Percentiles rank a stretch among this genome's conserved stretches.
phyloP scores from a whole-genome alignment of 2,797 vertebrate genomes.

The Rhinophrynus dorsalis region DNA sequence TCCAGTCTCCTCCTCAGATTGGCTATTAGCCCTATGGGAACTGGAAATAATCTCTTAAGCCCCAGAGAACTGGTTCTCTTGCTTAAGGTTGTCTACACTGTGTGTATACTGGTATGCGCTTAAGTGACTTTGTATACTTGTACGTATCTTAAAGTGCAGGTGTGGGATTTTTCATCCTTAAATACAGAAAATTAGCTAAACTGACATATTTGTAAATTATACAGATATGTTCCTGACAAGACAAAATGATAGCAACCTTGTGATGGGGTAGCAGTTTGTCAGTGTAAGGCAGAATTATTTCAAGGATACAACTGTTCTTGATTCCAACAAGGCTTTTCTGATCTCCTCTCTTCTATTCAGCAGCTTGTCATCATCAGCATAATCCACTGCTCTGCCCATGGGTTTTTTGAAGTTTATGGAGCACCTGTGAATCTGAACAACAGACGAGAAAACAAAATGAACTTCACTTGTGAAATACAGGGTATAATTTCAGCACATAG shows the following conservation, averaged over 20 bases:
- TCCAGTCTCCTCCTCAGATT: no score
- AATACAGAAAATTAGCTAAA: no score
- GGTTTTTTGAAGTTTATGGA: conserved; percentile 34
- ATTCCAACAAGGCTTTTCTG: conserved; percentile 22
- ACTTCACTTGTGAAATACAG: conserved; percentile 45
- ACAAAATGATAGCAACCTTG: conserved; percentile 3
- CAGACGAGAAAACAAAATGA: conserved; percentile 45
- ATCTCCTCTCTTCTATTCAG: conserved; percentile 17
- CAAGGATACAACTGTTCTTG: conserved; percentile 42
- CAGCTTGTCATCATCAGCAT: conserved; percentile 31
- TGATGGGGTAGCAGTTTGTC: conserved; percentile 16
- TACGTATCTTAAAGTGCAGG: no score
- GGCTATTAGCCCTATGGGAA: no score
- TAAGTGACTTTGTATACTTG: no score
- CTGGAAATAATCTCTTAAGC: no score
- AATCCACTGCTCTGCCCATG: conserved; percentile 31
- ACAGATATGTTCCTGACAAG: neutral
- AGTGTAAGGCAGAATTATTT: neutral
- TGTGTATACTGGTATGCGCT: no score
- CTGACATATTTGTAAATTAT: no score
- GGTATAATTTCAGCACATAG: conserved; percentile 48
- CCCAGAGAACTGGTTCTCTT: no score
- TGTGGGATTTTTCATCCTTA: no score
- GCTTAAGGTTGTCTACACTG: no score
- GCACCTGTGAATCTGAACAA: conserved; percentile 49